Evolutionary conservation across 2,113 vertebrate species (phyloP).

Genomic region (Hiodon tergisus): DNA sequence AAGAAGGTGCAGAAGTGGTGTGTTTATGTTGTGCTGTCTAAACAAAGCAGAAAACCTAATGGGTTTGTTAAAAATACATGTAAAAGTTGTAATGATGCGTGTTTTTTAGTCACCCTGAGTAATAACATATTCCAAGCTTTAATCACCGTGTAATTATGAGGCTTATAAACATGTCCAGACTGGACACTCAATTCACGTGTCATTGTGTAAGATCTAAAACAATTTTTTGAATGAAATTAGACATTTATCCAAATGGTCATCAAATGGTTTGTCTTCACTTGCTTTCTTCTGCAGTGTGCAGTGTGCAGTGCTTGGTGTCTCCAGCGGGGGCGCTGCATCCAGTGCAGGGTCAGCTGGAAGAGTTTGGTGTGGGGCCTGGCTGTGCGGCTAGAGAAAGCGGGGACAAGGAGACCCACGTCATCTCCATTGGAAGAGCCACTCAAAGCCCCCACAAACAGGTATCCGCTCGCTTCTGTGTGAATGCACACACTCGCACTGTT

Average conservation of each 20-base stretch:
- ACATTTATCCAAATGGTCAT: background rate
- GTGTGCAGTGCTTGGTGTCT: slow-evolving; percentile 35
- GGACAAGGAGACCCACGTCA: slow-evolving; percentile 61
- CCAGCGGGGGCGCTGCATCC: slow-evolving; percentile 49
- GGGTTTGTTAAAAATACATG: no score
- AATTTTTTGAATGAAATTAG: background rate
- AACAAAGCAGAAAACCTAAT: no score
- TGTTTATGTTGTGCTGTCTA: no score
- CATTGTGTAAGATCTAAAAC: background rate
- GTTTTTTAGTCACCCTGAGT: no score
- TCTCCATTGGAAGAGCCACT: slow-evolving; percentile 45
- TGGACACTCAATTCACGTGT: no score
- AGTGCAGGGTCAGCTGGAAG: slow-evolving; percentile 60
- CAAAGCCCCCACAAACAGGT: slow-evolving; percentile 44
- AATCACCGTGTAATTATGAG: no score
- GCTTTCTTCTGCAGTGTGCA: slow-evolving; percentile 31
- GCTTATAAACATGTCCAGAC: no score
- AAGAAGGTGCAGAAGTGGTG: no score
- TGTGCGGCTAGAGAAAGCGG: slow-evolving; percentile 55
- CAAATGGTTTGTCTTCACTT: background rate
- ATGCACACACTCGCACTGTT: background rate
- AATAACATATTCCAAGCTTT: no score
- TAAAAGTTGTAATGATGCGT: no score
- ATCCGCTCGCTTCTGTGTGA: background rate
- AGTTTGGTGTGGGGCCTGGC: slow-evolving; percentile 51